Percentiles rank a stretch among this genome's conserved stretches.
Conservation (phyloP, 2,113 vertebrate genomes). For the Rhinopomastus cyanomelas region DNA sequence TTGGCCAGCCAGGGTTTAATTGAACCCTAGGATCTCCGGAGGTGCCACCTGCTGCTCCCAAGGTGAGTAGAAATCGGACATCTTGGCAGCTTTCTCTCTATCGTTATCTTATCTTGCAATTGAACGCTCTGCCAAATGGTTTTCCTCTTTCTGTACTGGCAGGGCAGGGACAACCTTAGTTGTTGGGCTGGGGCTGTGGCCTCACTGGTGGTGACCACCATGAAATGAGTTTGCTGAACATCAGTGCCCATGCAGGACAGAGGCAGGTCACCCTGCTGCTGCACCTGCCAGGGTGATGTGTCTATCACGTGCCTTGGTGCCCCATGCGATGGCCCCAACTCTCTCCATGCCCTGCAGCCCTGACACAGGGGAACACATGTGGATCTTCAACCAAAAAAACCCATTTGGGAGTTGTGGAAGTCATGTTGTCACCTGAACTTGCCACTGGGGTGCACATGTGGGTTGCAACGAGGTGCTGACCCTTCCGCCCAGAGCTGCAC, state of each 20-base stretch:
- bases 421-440: not conserved
- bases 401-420: not conserved
- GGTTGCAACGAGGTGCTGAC: not conserved
- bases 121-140: not conserved
- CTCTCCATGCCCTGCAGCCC: not conserved
- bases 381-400: not conserved
- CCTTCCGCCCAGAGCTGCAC: not conserved
- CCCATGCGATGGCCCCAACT: not conserved
- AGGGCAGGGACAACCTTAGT: not conserved
- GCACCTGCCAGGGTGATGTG: not conserved
- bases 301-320: not conserved
- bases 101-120: not conserved
- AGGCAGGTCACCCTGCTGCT: not conserved
- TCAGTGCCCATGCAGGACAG: not conserved
- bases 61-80: not conserved
- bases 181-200: not conserved
- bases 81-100: not conserved
- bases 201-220: not conserved
- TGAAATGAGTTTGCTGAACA: not conserved
- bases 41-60: not conserved
- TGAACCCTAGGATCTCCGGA: not conserved
- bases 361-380: not conserved
- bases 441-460: accelerated
- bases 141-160: not conserved
- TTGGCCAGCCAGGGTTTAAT: not conserved